A percentile compares a stretch with the other conserved stretches of the same genome.
Conservation (phyloP, 2,113 vertebrate genomes). For the Dicentrarchus labrax region DNA sequence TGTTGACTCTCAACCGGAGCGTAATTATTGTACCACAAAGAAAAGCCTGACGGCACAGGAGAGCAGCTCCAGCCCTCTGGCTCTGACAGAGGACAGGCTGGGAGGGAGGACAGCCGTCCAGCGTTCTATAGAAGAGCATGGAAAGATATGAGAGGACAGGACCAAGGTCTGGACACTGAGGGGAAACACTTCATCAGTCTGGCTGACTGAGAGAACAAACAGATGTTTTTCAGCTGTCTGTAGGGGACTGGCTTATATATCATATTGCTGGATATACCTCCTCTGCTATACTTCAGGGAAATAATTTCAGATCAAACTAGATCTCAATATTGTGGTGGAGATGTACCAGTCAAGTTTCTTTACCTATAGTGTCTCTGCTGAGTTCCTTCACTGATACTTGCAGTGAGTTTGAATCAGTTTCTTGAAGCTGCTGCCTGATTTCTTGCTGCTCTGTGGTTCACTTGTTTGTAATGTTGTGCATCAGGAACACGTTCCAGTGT, state of each 20-base stretch:
- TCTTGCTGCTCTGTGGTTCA: background rate
- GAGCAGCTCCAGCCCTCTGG: conserved; percentile 19
- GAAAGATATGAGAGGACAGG: conserved; percentile 24
- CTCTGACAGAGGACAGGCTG: background rate
- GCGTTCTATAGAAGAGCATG: conserved; percentile 6
- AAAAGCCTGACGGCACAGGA: conserved; percentile 20
- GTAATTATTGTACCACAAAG: no score
- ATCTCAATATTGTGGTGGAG: no score
- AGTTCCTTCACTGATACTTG: background rate
- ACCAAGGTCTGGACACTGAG: conserved; percentile 24
- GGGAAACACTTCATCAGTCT: conserved; percentile 6
- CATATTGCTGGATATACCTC: background rate
- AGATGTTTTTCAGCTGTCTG: conserved; percentile 31
- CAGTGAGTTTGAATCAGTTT: background rate
- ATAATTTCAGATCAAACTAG: background rate
- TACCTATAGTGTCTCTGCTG: background rate
- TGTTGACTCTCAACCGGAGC: no score
- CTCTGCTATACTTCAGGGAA: background rate
- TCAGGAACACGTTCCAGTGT: conserved; percentile 1
- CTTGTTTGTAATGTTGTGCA: background rate
- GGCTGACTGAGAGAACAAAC: conserved; percentile 16
- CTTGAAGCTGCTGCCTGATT: background rate
- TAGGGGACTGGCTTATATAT: conserved; percentile 3
- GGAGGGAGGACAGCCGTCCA: background rate
- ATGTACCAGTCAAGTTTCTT: no score